Percentiles rank a stretch among this genome's conserved stretches.
phyloP scores from a whole-genome alignment of 1,140 invertebrate genomes.

The Trichomalopsis sarcophagae region DNA sequence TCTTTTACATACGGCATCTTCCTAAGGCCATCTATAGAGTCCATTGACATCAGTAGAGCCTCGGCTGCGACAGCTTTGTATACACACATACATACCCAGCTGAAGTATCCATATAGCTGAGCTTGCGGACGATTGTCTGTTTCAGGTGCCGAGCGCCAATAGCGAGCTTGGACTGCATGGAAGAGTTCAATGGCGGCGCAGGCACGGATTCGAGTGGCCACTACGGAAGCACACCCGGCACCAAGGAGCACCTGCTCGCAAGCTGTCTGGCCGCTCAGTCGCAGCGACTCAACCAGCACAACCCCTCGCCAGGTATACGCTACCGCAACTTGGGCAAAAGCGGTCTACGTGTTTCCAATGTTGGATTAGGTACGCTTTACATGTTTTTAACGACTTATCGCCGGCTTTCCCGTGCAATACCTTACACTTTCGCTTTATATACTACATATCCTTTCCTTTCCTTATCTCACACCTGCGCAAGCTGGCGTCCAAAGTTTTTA shows the following conservation, averaged over 20 bases:
- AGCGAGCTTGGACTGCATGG: slow-evolving; percentile 94
- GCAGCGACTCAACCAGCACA: slow-evolving; percentile 73
- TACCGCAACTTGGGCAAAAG: slow-evolving; percentile 95
- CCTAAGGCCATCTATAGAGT: too few relatives aligned
- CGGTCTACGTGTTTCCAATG: slow-evolving; percentile 92
- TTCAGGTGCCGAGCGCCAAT: slow-evolving; percentile 91
- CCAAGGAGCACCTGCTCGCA: slow-evolving; percentile 74
- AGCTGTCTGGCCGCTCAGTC: slow-evolving; percentile 71
- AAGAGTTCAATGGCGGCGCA: slow-evolving; percentile 86
- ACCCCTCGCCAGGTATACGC: slow-evolving; percentile 83
- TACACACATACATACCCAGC: too few relatives aligned
- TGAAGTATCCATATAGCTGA: neutral
- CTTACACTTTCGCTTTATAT: neutral
- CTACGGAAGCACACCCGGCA: slow-evolving; percentile 70
- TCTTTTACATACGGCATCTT: too few relatives aligned
- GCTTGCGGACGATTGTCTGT: neutral
- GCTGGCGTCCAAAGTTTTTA: too few relatives aligned
- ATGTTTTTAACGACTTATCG: slow-evolving; percentile 54
- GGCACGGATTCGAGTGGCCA: slow-evolving; percentile 70
- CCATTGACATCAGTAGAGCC: too few relatives aligned
- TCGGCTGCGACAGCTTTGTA: too few relatives aligned
- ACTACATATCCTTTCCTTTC: neutral
- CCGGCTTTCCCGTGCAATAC: slow-evolving; percentile 45
- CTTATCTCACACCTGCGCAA: neutral
- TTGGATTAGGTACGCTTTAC: slow-evolving; percentile 85